Percentiles rank a stretch among this genome's conserved stretches.
phyloP scores from a whole-genome alignment of 1,140 invertebrate species.

The Cataglyphis hispanica region DNA sequence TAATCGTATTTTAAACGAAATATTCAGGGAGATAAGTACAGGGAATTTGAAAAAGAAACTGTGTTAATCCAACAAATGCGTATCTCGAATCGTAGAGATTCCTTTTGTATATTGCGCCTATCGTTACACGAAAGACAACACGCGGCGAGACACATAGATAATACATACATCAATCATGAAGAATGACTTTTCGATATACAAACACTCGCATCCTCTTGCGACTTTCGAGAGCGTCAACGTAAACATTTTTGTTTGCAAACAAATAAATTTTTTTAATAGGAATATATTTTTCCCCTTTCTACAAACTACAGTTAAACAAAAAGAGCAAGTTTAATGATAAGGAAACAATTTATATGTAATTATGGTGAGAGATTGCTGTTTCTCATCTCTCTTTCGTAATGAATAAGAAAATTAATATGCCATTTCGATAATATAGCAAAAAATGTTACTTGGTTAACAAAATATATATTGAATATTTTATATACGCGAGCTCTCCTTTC shows the following conservation, averaged over 20 bases:
- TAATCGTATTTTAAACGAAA: slow-evolving; percentile 54
- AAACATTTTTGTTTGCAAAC: slow-evolving; percentile 13
- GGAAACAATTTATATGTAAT: neutral
- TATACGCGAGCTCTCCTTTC: slow-evolving; percentile 15
- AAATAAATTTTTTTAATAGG: slow-evolving; percentile 7
- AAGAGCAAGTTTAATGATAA: neutral
- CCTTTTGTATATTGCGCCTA: slow-evolving; percentile 25
- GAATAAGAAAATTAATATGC: neutral
- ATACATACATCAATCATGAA: neutral
- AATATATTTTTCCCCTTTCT: slow-evolving; percentile 1
- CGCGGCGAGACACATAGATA: neutral
- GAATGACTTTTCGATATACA: slow-evolving; percentile 11
- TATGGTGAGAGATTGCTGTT: slow-evolving; percentile 4
- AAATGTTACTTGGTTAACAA: slow-evolving; percentile 30
- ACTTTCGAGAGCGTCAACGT: neutral
- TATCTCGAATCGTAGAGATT: slow-evolving; percentile 29
- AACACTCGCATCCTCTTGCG: neutral
- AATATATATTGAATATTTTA: slow-evolving; percentile 31
- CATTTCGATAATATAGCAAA: slow-evolving; percentile 15
- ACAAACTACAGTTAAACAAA: neutral
- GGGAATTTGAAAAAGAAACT: slow-evolving; percentile 41
- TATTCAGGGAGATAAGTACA: slow-evolving; percentile 56
- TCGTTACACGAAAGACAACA: neutral
- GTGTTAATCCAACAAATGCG: slow-evolving; percentile 32
- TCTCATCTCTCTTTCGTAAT: slow-evolving; percentile 16